Evolutionary conservation across 2,888 invertebrate genomes (phyloP).

Genomic region (Mythimna ferrago): DNA sequence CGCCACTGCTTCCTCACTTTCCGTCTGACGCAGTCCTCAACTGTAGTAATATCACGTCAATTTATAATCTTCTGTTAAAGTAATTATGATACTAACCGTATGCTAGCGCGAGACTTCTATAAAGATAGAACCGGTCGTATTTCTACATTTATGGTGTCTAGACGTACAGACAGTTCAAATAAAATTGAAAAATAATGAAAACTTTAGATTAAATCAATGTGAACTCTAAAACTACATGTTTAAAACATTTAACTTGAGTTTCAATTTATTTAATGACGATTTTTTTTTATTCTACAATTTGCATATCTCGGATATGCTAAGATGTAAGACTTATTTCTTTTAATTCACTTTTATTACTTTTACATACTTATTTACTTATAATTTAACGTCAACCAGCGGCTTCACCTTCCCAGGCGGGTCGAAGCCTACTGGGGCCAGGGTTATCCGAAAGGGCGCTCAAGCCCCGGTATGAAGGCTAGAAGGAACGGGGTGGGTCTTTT

Average conservation of each 20-base stretch:
- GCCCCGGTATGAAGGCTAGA: no score
- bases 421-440: no score
- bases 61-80: background rate
- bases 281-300: background rate
- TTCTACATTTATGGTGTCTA: constrained; percentile 22
- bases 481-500: no score
- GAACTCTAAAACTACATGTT: background rate
- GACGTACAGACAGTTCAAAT: constrained; percentile 17
- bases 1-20: no score
- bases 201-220: background rate
- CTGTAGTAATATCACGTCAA: no score
- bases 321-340: background rate
- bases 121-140: constrained; percentile 8
- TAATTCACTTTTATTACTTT: no score
- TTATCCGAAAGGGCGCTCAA: no score
- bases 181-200: constrained; percentile 12
- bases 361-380: background rate
- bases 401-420: no score
- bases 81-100: background rate
- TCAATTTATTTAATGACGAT: background rate
- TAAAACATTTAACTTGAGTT: background rate
- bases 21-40: no score
- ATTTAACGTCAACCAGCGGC: no score
- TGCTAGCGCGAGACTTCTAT: background rate
- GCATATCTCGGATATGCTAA: background rate